Base-by-base conservation (phyloP, 2,797 vertebrate genomes). In the Pagetopsis macropterus region DNA sequence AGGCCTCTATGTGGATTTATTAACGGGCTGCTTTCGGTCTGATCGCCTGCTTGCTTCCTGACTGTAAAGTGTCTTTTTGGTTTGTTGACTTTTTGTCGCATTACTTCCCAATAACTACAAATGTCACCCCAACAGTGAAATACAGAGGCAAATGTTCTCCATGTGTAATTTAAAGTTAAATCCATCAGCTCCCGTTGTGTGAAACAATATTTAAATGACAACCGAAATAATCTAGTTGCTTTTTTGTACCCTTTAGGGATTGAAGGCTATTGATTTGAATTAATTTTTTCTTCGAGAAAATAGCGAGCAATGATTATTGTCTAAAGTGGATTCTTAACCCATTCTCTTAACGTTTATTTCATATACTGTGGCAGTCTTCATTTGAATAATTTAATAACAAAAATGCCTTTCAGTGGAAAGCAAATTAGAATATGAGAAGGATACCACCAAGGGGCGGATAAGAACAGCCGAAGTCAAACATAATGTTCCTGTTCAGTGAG, bases 401-500 rank as follows among this genome's bases (percentile, higher is more conserved):
- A 85, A 83, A 87, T 68, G 82, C 81, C 87, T 92, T 92, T 87
- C 70, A 86, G 84, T 78, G 77, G 65, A 79, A 79, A 85, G 80
- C 87, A 92, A 91, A 93, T 93, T 88, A 89, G 82, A 87, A 85
- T 83, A 54, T 81, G 85, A 78, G 89, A 87, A 68, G 80, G 84
- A 85, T 81, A 86, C 82, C 76, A 91, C 91, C 91, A 85, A 89
- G 86, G 85, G 89, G 83, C 80, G 89, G 91, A 93, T 88, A 91
- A 93, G 92, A 94, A 90, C 89, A 92, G 89, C 88, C 82, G 31
- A 89, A 93, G 89, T 93, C 89, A 91, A 93, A 93, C 90, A 88
- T 85, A 92, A 91, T 92, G 91, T 95, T 94, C 92, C 90, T 89
- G 91, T 86, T 94, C 91, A 92, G 78, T 93, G 92, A 90, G 85